Base-by-base conservation (phyloP, 2,888 invertebrate genomes). In the Drosophila nr. medialis region DNA sequence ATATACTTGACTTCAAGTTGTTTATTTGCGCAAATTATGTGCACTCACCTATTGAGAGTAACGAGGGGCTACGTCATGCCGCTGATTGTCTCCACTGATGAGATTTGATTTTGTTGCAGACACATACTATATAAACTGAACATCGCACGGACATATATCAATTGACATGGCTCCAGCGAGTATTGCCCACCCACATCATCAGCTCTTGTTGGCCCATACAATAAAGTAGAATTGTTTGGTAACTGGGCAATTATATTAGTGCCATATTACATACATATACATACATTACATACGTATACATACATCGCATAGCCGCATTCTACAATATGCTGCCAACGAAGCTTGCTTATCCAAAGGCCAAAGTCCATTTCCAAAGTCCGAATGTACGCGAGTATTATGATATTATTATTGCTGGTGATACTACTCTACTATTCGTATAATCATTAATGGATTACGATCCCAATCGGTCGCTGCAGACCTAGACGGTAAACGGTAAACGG, bases 1-100 rank as follows among this genome's bases (percentile, higher is more conserved):
- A 75, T 90, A 78, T 86, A 89, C 89, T 89, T 89, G 89, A 89
- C 65, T 86, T 82, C 77, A 75, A 86, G 90, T 86, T 89, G 75
- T 88, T 88, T 85, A 84, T 81, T 78, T 83, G 85, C 73, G 58
- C 72, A 77, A 71, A 76, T 77, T 76, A 80, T 80, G 66, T 62
- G 58, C 58, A 66, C 67, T 63, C 72, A 56, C 42, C 21, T 10
- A 32, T 42, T 34, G 48, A 51, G 40, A 45, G 59, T 4, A 15
- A 11, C 13, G 24, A 53, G 64, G 60, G 27, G 27, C 51, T 49
- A 58, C 24, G 24, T 30, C 45, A 24, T 27, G 15, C 21, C 24
- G 21, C 15, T 36, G 64, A 64, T 71, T 66, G 61, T 62, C 53
- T 55, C 21, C 13, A 48, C 60, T 49, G 59, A 58, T 69, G 61